Conservation (phyloP, 1,140 invertebrate genomes). For the Drosophila seguyi region DNA sequence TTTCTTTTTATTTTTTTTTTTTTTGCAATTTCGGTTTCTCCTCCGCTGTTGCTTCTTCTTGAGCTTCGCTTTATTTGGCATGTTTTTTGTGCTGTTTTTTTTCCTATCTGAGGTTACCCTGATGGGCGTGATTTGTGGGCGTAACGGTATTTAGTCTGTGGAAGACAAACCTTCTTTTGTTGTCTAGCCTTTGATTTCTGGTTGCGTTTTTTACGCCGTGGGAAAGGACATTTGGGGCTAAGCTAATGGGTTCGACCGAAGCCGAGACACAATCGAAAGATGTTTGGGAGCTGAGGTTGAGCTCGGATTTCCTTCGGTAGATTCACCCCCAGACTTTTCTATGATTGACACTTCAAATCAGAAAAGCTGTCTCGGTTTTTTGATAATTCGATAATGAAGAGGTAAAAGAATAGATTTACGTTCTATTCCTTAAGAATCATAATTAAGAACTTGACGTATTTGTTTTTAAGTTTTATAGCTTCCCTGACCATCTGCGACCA, state of each 20-base stretch:
- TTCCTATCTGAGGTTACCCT: constrained; percentile 53
- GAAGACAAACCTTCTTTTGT: constrained; percentile 70
- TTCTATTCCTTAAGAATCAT: neutral
- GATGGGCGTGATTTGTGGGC: constrained; percentile 79
- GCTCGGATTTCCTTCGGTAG: neutral
- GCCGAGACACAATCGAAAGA: constrained; percentile 27
- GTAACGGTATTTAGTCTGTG: constrained; percentile 69
- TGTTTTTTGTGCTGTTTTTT: constrained; percentile 8
- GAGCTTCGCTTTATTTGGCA: constrained; percentile 17
- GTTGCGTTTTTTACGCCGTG: constrained; percentile 42
- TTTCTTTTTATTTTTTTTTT: constrained; percentile 56
- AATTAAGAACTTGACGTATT: neutral
- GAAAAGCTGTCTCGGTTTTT: neutral
- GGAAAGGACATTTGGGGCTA: constrained; percentile 53
- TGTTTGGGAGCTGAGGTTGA: constrained; percentile 11
- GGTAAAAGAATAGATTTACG: neutral
- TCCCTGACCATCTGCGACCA: neutral
- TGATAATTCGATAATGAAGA: neutral
- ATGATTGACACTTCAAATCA: constrained; percentile 14
- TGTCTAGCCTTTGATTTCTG: constrained; percentile 71
- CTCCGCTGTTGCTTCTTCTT: constrained; percentile 15
- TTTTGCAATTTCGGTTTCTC: constrained; percentile 37
- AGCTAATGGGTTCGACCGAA: constrained; percentile 66
- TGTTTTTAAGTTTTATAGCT: too few species aligned
- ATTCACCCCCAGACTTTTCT: neutral